Evolutionary conservation across 1,140 invertebrate species (phyloP), one percentile per base, ranked within the genome.

Genomic region (Ruditapes philippinarum): DNA sequence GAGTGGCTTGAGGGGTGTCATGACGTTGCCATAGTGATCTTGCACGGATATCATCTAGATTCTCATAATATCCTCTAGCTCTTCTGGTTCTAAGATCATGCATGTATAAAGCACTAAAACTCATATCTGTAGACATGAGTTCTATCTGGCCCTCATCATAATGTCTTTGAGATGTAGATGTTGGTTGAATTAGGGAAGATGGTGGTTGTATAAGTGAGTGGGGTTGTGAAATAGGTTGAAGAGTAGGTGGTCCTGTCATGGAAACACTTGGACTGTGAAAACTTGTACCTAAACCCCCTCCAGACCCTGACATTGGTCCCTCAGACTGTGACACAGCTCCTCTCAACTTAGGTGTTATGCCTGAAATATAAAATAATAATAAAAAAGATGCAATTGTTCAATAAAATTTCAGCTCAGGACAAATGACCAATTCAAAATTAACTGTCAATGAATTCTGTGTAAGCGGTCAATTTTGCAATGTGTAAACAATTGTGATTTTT

Each of bases 21-120:
- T 91, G 92, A 40, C 90, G 88, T 83, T 92, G 91, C 92, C 93
- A 93, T 65, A 92, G 36, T 5, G 83, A 80, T 28, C 91, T 88
- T 4, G 91, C 86, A 14, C 87, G 73, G 31, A 91, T 88, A 60
- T 93, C 92, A 14, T 92, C 91, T 40, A 92, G 31, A 89, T 90
- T 90, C n/a, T 92, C 92, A 88, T 92, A 91, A 79, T 84, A 84
- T 36, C 91, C 88, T 28, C 68, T 62, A 25, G 76, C 33, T 40
- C 91, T 90, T 28, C 93, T 87, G 33, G 91, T 97, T 95, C 97
- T 97, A 92, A 97, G 94, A 94, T 98, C 97, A 94, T 98, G 98
- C 93, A 98, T 96, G 95, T 97, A 98, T 82, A 98, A 96, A 49
- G 97, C 97, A 96, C 97, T 98, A 80, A 98, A 94, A 93, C 97